Percentiles rank a stretch among this genome's conserved stretches.
phyloP scores from a whole-genome alignment of 2,113 vertebrate species.

The Mobula birostris region DNA sequence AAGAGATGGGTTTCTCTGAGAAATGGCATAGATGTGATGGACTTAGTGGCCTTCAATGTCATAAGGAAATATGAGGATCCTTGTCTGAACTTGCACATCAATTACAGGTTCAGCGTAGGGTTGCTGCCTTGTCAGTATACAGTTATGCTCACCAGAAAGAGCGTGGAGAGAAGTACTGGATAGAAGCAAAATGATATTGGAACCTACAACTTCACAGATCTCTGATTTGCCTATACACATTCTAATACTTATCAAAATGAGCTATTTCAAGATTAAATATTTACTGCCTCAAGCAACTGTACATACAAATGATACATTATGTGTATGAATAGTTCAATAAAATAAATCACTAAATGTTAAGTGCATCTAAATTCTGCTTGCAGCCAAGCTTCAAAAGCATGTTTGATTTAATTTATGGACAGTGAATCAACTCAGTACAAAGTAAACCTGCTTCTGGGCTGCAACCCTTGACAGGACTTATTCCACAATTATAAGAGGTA shows the following conservation, averaged over 20 bases:
- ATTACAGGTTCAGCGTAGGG: too few relatives aligned
- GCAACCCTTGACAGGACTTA: not conserved
- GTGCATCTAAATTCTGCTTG: not conserved
- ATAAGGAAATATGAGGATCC: not conserved
- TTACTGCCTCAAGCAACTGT: not conserved
- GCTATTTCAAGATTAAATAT: not conserved
- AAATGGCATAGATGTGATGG: too few relatives aligned
- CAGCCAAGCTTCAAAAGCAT: not conserved
- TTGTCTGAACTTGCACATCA: not conserved
- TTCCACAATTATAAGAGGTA: not conserved
- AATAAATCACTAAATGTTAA: not conserved
- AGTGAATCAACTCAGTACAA: not conserved
- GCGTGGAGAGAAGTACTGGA: not conserved
- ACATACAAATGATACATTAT: not conserved
- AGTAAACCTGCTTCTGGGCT: not conserved
- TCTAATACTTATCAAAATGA: too few relatives aligned
- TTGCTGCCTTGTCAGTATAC: not conserved
- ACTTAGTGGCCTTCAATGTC: too few relatives aligned
- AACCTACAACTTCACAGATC: too few relatives aligned
- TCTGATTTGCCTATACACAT: too few relatives aligned
- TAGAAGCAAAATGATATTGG: not conserved
- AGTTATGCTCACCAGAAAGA: not conserved
- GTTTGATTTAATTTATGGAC: not conserved
- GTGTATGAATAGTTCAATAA: not conserved
- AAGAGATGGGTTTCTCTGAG: too few relatives aligned